Evolutionary conservation across 2,888 invertebrate species (phyloP).

Genomic region (Drosophila kuntzei): DNA sequence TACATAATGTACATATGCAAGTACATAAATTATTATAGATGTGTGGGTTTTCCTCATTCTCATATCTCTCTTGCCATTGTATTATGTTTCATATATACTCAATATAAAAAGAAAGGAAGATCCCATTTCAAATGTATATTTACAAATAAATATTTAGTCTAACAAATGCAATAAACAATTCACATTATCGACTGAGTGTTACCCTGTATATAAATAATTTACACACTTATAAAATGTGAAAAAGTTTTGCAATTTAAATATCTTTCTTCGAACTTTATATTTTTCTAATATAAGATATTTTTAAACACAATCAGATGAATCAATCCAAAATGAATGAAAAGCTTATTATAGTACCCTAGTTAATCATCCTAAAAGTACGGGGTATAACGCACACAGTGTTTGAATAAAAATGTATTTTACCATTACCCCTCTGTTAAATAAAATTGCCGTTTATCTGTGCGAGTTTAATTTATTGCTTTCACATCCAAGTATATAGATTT

Average conservation of each 20-base stretch:
- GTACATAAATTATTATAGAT: neutral
- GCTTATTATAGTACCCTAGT: neutral
- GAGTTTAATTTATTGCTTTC: slow-evolving; percentile 2
- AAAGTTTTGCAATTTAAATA: no score
- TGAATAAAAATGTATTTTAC: slow-evolving; percentile 7
- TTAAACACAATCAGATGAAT: no score
- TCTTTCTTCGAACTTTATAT: no score
- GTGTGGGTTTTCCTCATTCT: neutral
- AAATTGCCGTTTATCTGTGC: neutral
- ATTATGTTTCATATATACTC: slow-evolving; percentile 1
- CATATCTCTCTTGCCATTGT: slow-evolving; percentile 1
- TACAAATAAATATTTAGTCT: slow-evolving; percentile 64
- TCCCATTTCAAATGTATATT: slow-evolving; percentile 30
- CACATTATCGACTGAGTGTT: neutral
- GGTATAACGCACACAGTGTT: slow-evolving; percentile 1
- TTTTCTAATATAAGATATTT: no score
- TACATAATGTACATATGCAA: slow-evolving; percentile 4
- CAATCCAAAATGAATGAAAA: no score
- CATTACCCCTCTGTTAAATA: neutral
- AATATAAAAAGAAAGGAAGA: neutral
- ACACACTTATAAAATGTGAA: no score
- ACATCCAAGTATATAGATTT: neutral
- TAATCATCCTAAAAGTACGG: neutral
- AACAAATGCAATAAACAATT: slow-evolving; percentile 25
- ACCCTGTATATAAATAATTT: neutral